Evolutionary conservation across 2,888 invertebrate genomes (phyloP), one percentile per base, ranked within the genome.

Genomic region (Andrena bicolor): DNA sequence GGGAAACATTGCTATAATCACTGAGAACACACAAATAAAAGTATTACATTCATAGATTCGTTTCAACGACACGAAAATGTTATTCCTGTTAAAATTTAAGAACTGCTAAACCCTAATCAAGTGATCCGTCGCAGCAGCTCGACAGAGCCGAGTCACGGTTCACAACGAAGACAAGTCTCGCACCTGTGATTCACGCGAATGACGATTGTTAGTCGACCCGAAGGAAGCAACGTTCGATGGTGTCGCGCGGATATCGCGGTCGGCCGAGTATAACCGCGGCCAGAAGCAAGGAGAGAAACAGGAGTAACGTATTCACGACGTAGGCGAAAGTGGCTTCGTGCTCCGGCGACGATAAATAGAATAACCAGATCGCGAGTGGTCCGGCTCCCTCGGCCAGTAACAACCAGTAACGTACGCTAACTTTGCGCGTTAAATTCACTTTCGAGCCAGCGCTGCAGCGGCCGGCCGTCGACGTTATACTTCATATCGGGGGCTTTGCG

Each of bases 291-390:
- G 75, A 51, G 80, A 83, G 80, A 73, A 84, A 86, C 80, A 82
- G 32, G 72, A 88, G 71, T 41, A 41, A 16, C 41, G 41, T 77
- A 78, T 71, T 80, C 77, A 65, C 76, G 79, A 88, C 80, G 71
- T 78, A 76, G 82, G 84, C 86, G 87, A 87, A 87, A 87, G 88
- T 88, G 86, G 83, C 84, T 84, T 87, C 84, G 80, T 86, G 81
- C 84, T 69, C 77, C 66, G 76, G 48, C 82, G 82, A 87, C 80
- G 87, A 88, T 88, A 87, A 87, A 86, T 87, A 87, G 87, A 87
- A 87, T 87, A 87, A 87, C 86, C 87, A 88, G 87, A 88, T 87
- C 88, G 88, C 86, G 84, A 80, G 82, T 80, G 76, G 82, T 86
- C 88, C 60, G 77, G 81, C 80, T 82, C 66, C 80, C 75, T 77